Conservation (phyloP, 2,113 vertebrate species). For the Etia nguti region DNA sequence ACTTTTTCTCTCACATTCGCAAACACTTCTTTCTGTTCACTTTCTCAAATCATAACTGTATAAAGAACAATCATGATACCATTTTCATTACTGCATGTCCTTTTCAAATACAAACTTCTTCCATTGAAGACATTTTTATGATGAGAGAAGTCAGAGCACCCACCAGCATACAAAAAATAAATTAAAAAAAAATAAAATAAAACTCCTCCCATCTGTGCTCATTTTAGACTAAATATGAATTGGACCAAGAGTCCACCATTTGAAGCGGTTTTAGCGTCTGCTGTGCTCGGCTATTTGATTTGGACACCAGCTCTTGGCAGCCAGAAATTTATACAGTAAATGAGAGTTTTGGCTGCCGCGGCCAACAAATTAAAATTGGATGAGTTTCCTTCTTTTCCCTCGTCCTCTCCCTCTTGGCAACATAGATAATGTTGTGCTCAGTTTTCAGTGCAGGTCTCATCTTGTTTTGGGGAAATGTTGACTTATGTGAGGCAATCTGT, state of each 20-base stretch:
- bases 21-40: neutral
- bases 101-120: conserved; percentile 6
- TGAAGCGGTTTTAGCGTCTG: conserved; percentile 41
- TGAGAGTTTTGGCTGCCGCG: conserved; percentile 53
- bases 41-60: conserved; percentile 14
- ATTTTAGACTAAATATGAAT: conserved; percentile 43
- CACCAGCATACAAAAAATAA: neutral
- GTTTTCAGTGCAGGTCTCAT: conserved; percentile 35
- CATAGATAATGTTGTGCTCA: conserved; percentile 36
- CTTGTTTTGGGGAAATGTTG: conserved; percentile 29
- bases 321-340: conserved; percentile 52
- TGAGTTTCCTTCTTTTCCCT: conserved; percentile 24
- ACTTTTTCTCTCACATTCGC: neutral
- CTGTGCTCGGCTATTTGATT: conserved; percentile 47
- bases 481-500: neutral
- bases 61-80: neutral
- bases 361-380: conserved; percentile 48
- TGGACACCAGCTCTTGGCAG: conserved; percentile 50
- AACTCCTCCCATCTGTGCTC: conserved; percentile 41
- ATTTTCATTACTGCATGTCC: neutral
- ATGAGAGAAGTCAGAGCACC: conserved; percentile 7
- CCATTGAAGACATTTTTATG: conserved; percentile 11
- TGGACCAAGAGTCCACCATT: conserved; percentile 29
- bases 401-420: conserved; percentile 32
- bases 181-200: neutral